Evolutionary conservation across 2,797 vertebrate genomes (phyloP).

Genomic region (Setipinna tenuifilis): DNA sequence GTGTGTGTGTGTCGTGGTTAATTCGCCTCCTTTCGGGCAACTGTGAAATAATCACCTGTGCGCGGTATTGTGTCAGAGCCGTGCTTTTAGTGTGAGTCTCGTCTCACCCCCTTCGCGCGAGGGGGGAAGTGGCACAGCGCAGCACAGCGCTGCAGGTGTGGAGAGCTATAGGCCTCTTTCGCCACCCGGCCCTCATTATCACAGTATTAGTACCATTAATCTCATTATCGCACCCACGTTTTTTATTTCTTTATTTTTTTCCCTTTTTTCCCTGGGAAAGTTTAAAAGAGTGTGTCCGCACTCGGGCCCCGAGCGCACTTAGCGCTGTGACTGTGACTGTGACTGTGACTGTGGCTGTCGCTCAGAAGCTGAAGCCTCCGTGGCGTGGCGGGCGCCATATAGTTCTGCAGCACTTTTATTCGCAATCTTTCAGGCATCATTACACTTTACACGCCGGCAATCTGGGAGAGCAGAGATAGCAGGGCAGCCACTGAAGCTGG

Average conservation of each 20-base stretch:
- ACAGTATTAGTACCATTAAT: constrained; percentile 5
- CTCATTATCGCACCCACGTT: background rate
- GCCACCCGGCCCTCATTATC: background rate
- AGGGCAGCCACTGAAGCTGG: background rate
- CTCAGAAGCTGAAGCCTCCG: background rate
- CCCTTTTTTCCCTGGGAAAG: background rate
- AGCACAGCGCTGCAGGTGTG: background rate
- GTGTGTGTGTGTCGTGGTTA: background rate
- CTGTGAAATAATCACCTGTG: constrained; percentile 14
- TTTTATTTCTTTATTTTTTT: no score
- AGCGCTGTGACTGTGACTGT: background rate
- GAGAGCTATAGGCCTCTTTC: background rate
- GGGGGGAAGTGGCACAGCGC: background rate
- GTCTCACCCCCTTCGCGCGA: background rate
- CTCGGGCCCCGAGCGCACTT: background rate
- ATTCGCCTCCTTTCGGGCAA: background rate
- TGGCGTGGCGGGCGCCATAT: background rate
- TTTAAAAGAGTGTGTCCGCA: background rate
- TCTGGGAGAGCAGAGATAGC: background rate
- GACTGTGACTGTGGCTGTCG: background rate
- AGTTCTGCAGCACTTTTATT: background rate
- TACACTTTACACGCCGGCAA: background rate
- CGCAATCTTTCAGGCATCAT: background rate
- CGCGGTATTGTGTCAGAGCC: background rate
- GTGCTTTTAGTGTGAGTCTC: constrained; percentile 5